phyloP scores from a whole-genome alignment of 2,888 invertebrate genomes.

The Tetragnatha montana region DNA sequence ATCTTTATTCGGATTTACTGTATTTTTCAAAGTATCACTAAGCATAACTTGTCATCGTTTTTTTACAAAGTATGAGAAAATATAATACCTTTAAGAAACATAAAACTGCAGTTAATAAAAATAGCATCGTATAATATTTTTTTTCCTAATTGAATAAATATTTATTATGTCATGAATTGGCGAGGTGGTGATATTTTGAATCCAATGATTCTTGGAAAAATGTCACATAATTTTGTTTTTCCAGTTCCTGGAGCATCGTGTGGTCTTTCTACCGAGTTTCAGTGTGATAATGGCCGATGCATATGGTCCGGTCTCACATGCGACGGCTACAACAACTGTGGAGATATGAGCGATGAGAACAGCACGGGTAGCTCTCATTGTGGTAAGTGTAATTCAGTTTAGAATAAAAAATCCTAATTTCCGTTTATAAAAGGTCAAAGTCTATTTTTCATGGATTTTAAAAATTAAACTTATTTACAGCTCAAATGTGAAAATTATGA shows the following conservation, averaged over 20 bases:
- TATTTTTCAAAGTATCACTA: no score
- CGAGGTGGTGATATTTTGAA: no score
- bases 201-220: no score
- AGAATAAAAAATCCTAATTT: not conserved
- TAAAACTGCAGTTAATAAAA: not conserved
- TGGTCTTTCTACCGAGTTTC: conserved; percentile 51
- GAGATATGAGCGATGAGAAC: conserved; percentile 64
- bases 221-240: conserved; percentile 26
- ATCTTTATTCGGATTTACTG: no score
- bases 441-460: no score
- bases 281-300: conserved; percentile 67
- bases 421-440: not conserved
- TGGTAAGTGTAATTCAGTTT: conserved; percentile 20
- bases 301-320: conserved; percentile 65
- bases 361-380: conserved; percentile 57
- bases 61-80: no score
- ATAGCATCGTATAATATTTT: not conserved
- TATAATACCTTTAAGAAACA: no score
- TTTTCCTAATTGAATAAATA: not conserved
- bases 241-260: conserved; percentile 47
- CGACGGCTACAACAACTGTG: conserved; percentile 66
- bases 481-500: no score
- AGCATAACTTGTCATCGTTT: no score
- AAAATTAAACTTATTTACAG: no score
- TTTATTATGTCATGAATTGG: no score